These are phyloP conservation scores for Acinonyx jubatus DNA, from an alignment of 2,113 vertebrate species.

Conservation along the genomic window DNA sequence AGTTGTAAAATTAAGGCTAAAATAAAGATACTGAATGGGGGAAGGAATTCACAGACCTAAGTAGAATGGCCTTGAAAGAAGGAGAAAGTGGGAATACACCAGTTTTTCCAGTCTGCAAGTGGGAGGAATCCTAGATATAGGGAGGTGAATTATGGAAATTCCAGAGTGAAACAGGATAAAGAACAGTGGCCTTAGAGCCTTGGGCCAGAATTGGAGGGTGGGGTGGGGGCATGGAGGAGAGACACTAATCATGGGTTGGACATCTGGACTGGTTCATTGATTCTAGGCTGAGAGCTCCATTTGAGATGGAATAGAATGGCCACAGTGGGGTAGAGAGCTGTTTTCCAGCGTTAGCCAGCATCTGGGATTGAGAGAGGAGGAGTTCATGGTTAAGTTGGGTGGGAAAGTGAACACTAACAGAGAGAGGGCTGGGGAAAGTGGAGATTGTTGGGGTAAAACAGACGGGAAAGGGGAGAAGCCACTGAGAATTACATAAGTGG, in stretches of 20 bases:
- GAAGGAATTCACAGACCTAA: background rate
- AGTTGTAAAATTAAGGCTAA: conserved; percentile 49
- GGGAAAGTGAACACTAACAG: background rate
- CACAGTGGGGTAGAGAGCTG: background rate
- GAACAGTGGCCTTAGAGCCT: conserved; percentile 25
- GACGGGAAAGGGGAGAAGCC: background rate
- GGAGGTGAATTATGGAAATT: conserved; percentile 55
- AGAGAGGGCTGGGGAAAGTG: background rate
- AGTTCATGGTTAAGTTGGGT: conserved; percentile 31
- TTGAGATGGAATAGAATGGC: background rate
- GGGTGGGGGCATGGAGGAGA: background rate
- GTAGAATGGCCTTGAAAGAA: conserved; percentile 51
- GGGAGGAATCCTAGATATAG: conserved; percentile 31
- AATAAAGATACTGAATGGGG: conserved; percentile 14
- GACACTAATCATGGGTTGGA: background rate
- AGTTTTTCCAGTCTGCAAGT: conserved; percentile 45
- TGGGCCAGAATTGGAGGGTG: conserved; percentile 13
- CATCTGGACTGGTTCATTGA: conserved; percentile 20
- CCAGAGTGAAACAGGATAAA: conserved; percentile 28
- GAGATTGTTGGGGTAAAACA: background rate
- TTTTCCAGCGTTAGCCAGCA: conserved; percentile 14
- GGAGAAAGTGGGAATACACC: conserved; percentile 50
- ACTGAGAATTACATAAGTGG: background rate
- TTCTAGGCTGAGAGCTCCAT: conserved; percentile 46
- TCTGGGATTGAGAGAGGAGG: conserved; percentile 15